Conservation (phyloP, 2,113 vertebrate genomes). For the Paedocypris sp. region DNA sequence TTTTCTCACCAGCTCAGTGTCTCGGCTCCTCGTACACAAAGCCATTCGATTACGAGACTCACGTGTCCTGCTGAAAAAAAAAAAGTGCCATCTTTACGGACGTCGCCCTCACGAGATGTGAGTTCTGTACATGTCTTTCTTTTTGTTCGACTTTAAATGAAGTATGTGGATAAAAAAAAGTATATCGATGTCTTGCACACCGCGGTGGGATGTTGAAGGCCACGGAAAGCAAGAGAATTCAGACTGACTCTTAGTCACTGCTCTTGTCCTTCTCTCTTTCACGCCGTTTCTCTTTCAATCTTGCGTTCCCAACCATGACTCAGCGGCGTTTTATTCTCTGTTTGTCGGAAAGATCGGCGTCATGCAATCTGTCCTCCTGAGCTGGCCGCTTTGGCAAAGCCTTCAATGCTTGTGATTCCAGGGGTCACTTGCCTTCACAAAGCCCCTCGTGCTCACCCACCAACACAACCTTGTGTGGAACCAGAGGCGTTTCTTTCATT, state of each 20-base stretch:
- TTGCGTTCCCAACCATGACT: slow-evolving; percentile 3
- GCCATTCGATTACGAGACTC: background rate
- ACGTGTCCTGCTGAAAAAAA: slow-evolving; percentile 21
- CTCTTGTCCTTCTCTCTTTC: background rate
- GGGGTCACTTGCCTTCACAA: slow-evolving; percentile 8
- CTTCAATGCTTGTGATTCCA: slow-evolving; percentile 20
- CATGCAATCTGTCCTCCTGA: slow-evolving; percentile 26
- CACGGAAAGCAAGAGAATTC: slow-evolving; percentile 14
- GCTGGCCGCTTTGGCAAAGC: slow-evolving; percentile 32
- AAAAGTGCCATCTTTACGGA: slow-evolving; percentile 20
- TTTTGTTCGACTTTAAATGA: slow-evolving; percentile 14
- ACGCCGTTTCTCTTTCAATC: background rate
- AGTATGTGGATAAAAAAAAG: slow-evolving; percentile 16
- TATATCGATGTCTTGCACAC: slow-evolving; percentile 12
- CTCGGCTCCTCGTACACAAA: background rate
- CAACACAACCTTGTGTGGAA: slow-evolving; percentile 26
- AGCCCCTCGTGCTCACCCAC: slow-evolving; percentile 1
- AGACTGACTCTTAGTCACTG: slow-evolving; percentile 3
- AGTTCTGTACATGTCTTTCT: background rate
- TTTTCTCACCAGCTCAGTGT: slow-evolving; percentile 4
- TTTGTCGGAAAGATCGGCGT: slow-evolving; percentile 41
- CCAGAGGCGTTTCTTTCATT: slow-evolving; percentile 20
- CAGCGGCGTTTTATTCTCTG: slow-evolving; percentile 2
- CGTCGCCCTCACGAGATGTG: background rate
- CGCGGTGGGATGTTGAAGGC: slow-evolving; percentile 2